These are phyloP conservation scores for Dinoponera quadriceps DNA, from an alignment of 1,140 invertebrate genomes.

Conservation along the genomic window DNA sequence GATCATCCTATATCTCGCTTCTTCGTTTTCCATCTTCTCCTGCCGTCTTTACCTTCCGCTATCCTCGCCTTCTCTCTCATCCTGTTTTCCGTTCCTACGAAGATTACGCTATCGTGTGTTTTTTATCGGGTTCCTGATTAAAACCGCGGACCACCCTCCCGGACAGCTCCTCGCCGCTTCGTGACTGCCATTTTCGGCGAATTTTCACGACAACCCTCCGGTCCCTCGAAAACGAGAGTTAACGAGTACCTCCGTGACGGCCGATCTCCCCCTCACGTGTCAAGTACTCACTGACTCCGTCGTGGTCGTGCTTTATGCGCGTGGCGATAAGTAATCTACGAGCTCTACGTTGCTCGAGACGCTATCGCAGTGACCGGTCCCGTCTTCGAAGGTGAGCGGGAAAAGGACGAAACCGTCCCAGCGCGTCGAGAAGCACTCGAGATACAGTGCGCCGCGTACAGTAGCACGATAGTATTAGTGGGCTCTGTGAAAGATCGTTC, in stretches of 20 bases:
- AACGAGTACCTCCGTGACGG: constrained; percentile 72
- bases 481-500: not conserved
- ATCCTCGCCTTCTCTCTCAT: constrained; percentile 24
- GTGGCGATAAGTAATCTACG: constrained; percentile 65
- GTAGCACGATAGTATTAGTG: not conserved
- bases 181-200: constrained; percentile 64
- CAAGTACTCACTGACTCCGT: constrained; percentile 60
- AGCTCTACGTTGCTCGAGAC: constrained; percentile 10
- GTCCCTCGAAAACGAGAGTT: constrained; percentile 63
- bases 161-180: constrained; percentile 5
- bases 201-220: constrained; percentile 61
- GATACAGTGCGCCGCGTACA: not conserved
- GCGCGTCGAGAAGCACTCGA: not conserved
- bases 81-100: constrained; percentile 74
- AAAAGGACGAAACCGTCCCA: not conserved
- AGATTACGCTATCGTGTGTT: constrained; percentile 78
- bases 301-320: constrained; percentile 59
- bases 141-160: constrained; percentile 69
- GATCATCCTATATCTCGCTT: constrained; percentile 69
- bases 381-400: constrained; percentile 4
- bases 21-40: constrained; percentile 26
- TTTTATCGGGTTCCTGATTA: constrained; percentile 76
- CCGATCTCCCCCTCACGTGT: constrained; percentile 43
- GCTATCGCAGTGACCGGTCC: constrained; percentile 17
- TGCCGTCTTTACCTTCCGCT: not conserved